Evolutionary conservation across 2,113 vertebrate species (phyloP).

Genomic region (Muscicapa adusta): DNA sequence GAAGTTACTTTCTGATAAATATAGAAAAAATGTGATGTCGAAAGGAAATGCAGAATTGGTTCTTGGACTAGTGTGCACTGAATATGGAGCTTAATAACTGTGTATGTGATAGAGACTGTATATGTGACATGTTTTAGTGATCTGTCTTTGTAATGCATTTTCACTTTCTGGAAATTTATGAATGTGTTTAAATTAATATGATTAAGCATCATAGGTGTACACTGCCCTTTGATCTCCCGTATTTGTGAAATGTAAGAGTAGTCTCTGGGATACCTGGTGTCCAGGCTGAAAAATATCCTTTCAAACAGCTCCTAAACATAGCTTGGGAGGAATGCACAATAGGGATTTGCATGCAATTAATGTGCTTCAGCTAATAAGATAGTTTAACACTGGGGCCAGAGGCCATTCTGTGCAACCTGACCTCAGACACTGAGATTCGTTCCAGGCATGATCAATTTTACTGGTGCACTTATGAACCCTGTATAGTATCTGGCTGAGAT

Average conservation of each 20-base stretch:
- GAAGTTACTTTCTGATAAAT: neutral
- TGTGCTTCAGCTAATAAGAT: neutral
- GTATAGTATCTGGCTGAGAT: neutral
- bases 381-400: neutral
- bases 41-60: neutral
- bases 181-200: neutral
- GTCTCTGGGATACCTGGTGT: neutral
- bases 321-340: neutral
- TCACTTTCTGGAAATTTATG: neutral
- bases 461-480: neutral
- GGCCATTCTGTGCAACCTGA: neutral
- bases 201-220: neutral
- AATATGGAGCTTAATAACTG: neutral
- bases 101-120: neutral
- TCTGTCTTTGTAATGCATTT: neutral
- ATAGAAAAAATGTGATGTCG: neutral
- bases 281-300: neutral
- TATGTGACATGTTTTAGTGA: neutral
- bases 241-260: neutral
- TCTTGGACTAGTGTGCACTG: neutral
- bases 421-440: neutral
- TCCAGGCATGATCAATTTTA: neutral
- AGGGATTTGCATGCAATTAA: neutral
- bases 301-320: neutral
- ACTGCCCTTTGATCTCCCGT: rapidly evolving